Evolutionary conservation across 37 sponge, comb jelly and placozoan genomes (phyloP), one percentile per base, ranked within the genome.

Genomic region (Beroe forskalii): DNA sequence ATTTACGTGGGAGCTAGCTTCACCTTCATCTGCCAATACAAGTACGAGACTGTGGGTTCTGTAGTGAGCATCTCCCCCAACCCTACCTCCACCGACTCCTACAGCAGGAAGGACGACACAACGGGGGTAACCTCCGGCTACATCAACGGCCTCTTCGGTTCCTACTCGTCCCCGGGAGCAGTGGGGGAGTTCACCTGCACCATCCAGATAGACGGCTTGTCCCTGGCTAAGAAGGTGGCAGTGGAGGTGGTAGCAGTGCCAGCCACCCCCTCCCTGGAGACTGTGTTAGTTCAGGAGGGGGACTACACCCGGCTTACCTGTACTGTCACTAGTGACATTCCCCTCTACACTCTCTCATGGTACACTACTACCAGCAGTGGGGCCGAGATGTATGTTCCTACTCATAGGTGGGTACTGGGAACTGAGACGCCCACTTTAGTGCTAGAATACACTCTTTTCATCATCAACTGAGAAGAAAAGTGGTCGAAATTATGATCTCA

Each of bases 21-120:
- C 38, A 69, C 72, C 38, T 69, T 69, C 72, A 69, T 69, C 72
- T 69, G 72, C 72, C 72, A 69, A 36, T 69, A 69, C 72, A 69
- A 33, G 17, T 69, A 32, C 72, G 72, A 69, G 39, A 69, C 72
- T 33, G 39, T 17, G 1, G 72, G 72, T 2, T 35, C 72, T 33
- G 72, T 69, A 19, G 72, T 69, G 39, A 9, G 37, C 38, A 69
- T 69, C 2, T 36, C 72, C 36, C 72, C 72, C 9, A 14, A 33
- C 2, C 37, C 72, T 32, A 33, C 17, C 14, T 9, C 27, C 17
- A 69, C 72, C 38, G 72, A 32, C 72, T 35, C 72, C 1, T 48
- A 17, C 55, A 48, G 55, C 55, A 12, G 12, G 6, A 48, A 12
- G 12, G 72, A 69, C 72, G 39, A 36, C 17, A 3, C 36, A 1